Evolutionary conservation across 2,113 vertebrate genomes (phyloP).

Genomic region (Felis catus): DNA sequence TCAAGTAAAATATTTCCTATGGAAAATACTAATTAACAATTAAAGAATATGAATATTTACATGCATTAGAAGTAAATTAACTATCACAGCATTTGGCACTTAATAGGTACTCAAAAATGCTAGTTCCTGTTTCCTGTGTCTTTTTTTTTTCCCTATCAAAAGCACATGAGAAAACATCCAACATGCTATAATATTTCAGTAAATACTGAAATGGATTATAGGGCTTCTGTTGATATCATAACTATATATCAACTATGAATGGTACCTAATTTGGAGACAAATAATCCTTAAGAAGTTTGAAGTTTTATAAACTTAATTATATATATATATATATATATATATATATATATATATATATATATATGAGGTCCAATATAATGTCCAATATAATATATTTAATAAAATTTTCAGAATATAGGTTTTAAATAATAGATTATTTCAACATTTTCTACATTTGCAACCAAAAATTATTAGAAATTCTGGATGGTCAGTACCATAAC

Average conservation of each 20-base stretch:
- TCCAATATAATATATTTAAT: not conserved
- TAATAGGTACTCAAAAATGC: not conserved
- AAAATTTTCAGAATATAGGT: not conserved
- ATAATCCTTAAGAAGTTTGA: not conserved
- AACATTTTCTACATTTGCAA: not conserved
- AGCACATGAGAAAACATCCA: not conserved
- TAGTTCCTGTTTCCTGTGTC: not conserved
- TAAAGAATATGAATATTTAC: not conserved
- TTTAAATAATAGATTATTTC: not conserved
- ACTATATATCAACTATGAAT: not conserved
- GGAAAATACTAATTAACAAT: not conserved
- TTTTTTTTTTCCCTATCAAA: not conserved
- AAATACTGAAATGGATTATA: conserved; percentile 18
- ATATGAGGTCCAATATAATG: not conserved
- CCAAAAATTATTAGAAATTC: not conserved
- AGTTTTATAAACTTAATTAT: not conserved
- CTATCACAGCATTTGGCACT: not conserved
- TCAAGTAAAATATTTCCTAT: not conserved
- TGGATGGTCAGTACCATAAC: not conserved
- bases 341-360: too few relatives aligned
- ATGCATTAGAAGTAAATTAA: not conserved
- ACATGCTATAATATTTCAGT: not conserved
- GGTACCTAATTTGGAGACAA: not conserved
- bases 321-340: not conserved
- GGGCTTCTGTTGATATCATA: not conserved